Conservation (phyloP, 2,888 invertebrate genomes). For the Cerastis leucographa region DNA sequence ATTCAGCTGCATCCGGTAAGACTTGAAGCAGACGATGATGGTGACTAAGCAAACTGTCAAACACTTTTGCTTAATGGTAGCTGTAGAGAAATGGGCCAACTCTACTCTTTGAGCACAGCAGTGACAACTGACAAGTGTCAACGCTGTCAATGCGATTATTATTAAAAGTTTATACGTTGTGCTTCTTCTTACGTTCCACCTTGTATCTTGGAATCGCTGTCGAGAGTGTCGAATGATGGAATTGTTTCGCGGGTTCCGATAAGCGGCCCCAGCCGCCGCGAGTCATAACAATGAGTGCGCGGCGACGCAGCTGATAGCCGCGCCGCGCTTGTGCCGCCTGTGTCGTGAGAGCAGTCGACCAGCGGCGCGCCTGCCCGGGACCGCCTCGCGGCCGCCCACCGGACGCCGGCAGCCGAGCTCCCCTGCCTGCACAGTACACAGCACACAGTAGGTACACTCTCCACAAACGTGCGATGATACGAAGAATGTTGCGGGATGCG, state of each 20-base stretch:
- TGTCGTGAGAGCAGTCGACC: background rate
- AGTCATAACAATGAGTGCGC: background rate
- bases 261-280: background rate
- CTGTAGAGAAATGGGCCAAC: background rate
- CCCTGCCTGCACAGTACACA: background rate
- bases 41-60: no score
- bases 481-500: no score
- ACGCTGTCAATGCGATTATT: background rate
- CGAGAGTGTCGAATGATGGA: constrained; percentile 4
- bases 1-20: no score
- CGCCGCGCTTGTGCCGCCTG: no score
- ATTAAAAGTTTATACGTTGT: background rate
- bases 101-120: background rate
- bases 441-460: background rate
- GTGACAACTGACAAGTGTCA: background rate
- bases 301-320: background rate
- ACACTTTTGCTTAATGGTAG: no score
- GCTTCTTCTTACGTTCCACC: background rate
- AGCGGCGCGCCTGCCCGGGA: background rate
- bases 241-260: background rate
- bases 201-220: background rate
- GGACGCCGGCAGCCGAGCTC: background rate
- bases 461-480: no score
- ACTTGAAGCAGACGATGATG: no score
- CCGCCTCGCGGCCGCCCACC: background rate